A percentile compares a stretch with the other conserved stretches of the same genome.
These are phyloP conservation scores for Micromesistius poutassou DNA, from an alignment of 2,797 vertebrate genomes.

Conservation along the genomic window DNA sequence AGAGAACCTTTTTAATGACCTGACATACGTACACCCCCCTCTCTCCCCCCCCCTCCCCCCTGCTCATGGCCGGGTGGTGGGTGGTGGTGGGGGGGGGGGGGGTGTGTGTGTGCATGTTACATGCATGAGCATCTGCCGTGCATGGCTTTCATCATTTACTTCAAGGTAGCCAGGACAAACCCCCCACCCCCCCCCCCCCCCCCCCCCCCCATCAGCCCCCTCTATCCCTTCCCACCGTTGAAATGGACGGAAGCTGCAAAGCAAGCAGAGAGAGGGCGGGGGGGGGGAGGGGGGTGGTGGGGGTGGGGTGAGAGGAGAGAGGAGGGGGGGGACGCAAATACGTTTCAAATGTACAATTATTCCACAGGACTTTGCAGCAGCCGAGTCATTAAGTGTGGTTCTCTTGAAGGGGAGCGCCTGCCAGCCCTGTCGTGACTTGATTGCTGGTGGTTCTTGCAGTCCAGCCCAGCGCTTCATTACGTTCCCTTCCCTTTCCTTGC, in stretches of 20 bases:
- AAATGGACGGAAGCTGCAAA: conserved; percentile 39
- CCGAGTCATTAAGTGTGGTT: no score
- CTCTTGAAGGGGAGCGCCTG: no score
- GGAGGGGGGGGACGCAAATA: no score
- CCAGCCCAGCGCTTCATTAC: no score
- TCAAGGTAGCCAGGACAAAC: conserved; percentile 39
- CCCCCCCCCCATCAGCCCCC: no score
- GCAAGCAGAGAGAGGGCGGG: not conserved
- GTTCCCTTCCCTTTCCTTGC: no score
- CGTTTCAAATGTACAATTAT: no score
- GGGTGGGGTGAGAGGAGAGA: no score
- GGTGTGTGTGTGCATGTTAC: conserved; percentile 45
- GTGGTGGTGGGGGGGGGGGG: not conserved
- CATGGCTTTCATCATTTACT: conserved; percentile 48
- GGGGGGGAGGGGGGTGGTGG: no score
- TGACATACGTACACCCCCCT: conserved; percentile 35
- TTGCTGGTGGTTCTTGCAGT: no score
- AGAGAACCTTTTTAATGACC: conserved; percentile 43
- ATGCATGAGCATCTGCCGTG: conserved; percentile 21
- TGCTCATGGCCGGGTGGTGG: not conserved
- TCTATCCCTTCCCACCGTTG: conserved; percentile 14
- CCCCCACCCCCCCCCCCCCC: not conserved
- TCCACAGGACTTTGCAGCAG: no score
- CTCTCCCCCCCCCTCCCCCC: conserved; percentile 15
- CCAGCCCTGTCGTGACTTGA: no score